Conservation (phyloP, 2,888 invertebrate species). For the Eulithis testata region DNA sequence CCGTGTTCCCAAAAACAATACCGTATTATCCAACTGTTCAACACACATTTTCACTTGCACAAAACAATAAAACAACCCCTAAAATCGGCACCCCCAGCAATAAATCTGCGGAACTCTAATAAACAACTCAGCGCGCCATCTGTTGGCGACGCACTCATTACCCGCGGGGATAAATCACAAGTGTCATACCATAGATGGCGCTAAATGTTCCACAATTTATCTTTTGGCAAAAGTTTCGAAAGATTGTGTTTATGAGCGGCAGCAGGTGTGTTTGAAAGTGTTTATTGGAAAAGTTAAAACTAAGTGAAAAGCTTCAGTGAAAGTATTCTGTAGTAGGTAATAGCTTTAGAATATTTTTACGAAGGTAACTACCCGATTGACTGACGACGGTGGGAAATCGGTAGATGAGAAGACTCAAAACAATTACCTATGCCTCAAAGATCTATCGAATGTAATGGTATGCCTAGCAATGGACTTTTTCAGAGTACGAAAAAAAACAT, state of each 20-base stretch:
- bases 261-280: conserved; percentile 42
- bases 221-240: conserved; percentile 55
- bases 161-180: conserved; percentile 69
- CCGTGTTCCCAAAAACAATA: not conserved
- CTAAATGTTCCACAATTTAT: conserved; percentile 69
- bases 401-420: no score
- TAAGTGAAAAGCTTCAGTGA: not conserved
- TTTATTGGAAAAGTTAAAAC: conserved; percentile 42
- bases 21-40: conserved; percentile 20
- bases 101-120: conserved; percentile 71
- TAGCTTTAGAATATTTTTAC: not conserved
- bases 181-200: conserved; percentile 71
- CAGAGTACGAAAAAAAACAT: no score
- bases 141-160: conserved; percentile 72
- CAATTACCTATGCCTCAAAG: no score
- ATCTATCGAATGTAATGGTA: no score
- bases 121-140: conserved; percentile 47
- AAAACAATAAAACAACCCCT: conserved; percentile 39
- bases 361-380: no score
- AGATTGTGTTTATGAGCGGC: conserved; percentile 67
- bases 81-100: conserved; percentile 45
- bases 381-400: no score
- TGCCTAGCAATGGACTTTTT: no score
- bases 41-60: conserved; percentile 42
- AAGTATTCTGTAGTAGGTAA: not conserved